These are phyloP conservation scores for Lophius americanus DNA, from an alignment of 2,797 vertebrate genomes.

Conservation along the genomic window DNA sequence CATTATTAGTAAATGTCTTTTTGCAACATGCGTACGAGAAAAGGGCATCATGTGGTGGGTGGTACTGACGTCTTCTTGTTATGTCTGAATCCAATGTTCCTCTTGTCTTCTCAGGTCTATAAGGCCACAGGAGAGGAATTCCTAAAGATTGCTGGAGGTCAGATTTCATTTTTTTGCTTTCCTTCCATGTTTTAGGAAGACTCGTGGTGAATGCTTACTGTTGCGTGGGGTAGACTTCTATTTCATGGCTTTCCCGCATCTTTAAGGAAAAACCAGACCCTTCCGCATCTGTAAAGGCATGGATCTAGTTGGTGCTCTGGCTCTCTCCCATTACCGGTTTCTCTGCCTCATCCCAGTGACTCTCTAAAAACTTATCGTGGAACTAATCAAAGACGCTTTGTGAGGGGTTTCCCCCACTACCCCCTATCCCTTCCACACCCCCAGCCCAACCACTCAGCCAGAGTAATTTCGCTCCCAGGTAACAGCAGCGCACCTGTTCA, in stretches of 20 bases:
- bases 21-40: too few relatives aligned
- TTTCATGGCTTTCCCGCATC: conserved; percentile 48
- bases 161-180: conserved; percentile 68
- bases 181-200: conserved; percentile 26
- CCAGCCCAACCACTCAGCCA: conserved; percentile 61
- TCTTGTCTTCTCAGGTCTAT: conserved; percentile 87
- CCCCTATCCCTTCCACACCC: conserved; percentile 51
- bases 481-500: conserved; percentile 73
- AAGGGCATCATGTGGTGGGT: too few relatives aligned
- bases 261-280: conserved; percentile 39
- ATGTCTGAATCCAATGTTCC: conserved; percentile 18
- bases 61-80: too few relatives aligned
- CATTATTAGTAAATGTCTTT: too few relatives aligned
- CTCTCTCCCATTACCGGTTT: conserved; percentile 61
- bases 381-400: conserved; percentile 83
- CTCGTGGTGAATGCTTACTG: conserved; percentile 52
- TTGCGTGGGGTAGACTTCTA: conserved; percentile 45
- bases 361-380: conserved; percentile 60
- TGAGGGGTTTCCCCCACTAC: conserved; percentile 53
- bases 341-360: conserved; percentile 58
- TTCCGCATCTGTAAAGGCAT: conserved; percentile 49
- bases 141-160: conserved; percentile 97
- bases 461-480: conserved; percentile 75
- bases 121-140: conserved; percentile 98
- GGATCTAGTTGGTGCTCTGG: conserved; percentile 31